Base-by-base conservation (phyloP, 2,888 invertebrate genomes). In the Diplolepis rosae region DNA sequence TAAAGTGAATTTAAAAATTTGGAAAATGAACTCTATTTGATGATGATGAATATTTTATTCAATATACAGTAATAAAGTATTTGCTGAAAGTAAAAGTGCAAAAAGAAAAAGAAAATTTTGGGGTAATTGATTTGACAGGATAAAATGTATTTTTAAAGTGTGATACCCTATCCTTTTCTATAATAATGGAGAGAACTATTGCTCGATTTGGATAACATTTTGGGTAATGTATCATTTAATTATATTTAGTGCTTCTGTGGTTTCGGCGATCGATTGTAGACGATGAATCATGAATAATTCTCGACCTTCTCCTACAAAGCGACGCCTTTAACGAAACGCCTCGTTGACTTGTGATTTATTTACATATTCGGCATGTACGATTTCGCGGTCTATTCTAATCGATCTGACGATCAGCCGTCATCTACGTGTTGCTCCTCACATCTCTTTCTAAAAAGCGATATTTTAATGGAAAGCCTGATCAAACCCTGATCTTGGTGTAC, bases 401-500 rank as follows among this genome's bases (percentile, higher is more conserved):
- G 70, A 75, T 75, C 67, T 73, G 68, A 68, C 70, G 54, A 71
- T 66, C 30, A 45, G 45, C 66, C 48, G 68, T 69, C 56, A 52
- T 70, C 74, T 68, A 70, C 66, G 45, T 66, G 48, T 15, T 68
- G 54, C 39, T 72, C n/a, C n/a, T n/a, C n/a, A n/a, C 74, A 68
- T 72, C 69, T 66, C 72, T 71, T 68, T 76, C 69, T 76, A 79
- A 78, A 76, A 77, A 80, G 75, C 79, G 72, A 71, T 72, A 69
- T 74, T 67, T 75, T 71, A 80, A 73, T 78, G 76, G 78, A 81
- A 80, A 80, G 81, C 80, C 81, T 82, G 82, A 82, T 80, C 81
- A 78, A 82, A 81, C 83, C 82, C 83, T 83, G 82, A 82, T 83
- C 80, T 81, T 78, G 79, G 82, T 82, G 80, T 75, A 76, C 80